phyloP scores from a whole-genome alignment of 64 coral and sea anemone genomes.

The Porites lutea region DNA sequence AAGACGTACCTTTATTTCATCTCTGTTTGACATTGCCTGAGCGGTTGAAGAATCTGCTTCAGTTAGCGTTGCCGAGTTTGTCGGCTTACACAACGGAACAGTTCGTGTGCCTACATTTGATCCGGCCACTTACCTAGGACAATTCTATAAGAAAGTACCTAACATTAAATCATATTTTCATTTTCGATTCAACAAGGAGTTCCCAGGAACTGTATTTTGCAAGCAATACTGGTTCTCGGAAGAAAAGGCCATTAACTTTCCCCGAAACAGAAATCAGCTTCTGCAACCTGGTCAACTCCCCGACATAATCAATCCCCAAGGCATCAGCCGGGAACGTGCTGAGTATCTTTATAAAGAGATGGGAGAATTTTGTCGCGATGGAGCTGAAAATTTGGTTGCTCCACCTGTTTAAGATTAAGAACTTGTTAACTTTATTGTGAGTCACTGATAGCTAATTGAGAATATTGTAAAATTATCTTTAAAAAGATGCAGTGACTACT shows the following conservation, averaged over 20 bases:
- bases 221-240: slow-evolving; percentile 59
- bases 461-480: background rate
- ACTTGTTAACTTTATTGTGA: background rate
- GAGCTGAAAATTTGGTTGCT: slow-evolving; percentile 44
- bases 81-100: slow-evolving; percentile 58
- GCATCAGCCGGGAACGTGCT: slow-evolving; percentile 35
- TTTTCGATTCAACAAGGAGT: slow-evolving; percentile 62
- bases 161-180: slow-evolving; percentile 27
- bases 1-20: slow-evolving; percentile 57
- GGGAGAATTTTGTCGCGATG: slow-evolving; percentile 47
- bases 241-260: slow-evolving; percentile 34
- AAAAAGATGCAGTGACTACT: background rate
- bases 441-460: background rate
- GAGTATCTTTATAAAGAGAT: slow-evolving; percentile 74
- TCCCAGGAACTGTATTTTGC: slow-evolving; percentile 68
- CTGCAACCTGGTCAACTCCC: slow-evolving; percentile 21
- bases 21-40: slow-evolving; percentile 50
- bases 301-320: slow-evolving; percentile 18
- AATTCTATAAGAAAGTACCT: slow-evolving; percentile 44
- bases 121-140: slow-evolving; percentile 41
- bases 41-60: slow-evolving; percentile 53
- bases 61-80: slow-evolving; percentile 40
- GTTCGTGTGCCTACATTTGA: slow-evolving; percentile 52
- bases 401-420: background rate
- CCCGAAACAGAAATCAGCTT: background rate